Conservation (phyloP, 2,113 vertebrate genomes). For the Tinamus guttatus region DNA sequence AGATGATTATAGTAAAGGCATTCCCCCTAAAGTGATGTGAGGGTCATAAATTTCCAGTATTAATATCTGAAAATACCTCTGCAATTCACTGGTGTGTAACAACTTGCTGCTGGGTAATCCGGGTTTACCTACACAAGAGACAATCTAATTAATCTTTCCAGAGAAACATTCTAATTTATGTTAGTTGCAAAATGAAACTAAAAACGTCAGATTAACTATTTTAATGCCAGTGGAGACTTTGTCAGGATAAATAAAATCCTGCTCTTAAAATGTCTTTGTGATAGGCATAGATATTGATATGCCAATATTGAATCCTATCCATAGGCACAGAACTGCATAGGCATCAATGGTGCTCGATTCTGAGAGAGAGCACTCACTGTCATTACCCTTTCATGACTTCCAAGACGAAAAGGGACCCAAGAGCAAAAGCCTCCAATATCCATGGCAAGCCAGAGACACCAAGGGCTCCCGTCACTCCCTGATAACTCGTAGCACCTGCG, state of each 20-base stretch:
- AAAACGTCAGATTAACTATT: not conserved
- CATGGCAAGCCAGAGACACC: too few species aligned
- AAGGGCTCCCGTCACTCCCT: too few species aligned
- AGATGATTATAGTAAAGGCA: not conserved
- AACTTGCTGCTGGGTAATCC: not conserved
- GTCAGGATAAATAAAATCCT: not conserved
- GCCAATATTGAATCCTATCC: too few species aligned
- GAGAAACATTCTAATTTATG: not conserved
- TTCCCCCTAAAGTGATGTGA: not conserved
- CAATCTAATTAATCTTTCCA: not conserved
- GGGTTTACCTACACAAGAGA: not conserved
- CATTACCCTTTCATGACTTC: too few species aligned
- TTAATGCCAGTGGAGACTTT: fast-evolving
- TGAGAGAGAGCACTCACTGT: too few species aligned
- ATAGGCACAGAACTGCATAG: too few species aligned
- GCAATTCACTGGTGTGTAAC: not conserved
- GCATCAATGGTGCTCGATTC: too few species aligned
- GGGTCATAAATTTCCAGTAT: not conserved
- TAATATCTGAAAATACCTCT: not conserved
- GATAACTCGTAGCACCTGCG: too few species aligned
- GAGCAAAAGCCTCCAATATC: too few species aligned
- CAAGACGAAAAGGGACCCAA: too few species aligned
- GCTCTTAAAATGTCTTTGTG: not conserved
- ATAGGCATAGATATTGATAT: too few species aligned
- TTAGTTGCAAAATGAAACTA: not conserved